phyloP scores from a whole-genome alignment of 1,140 invertebrate species.

The Plodia interpunctella region DNA sequence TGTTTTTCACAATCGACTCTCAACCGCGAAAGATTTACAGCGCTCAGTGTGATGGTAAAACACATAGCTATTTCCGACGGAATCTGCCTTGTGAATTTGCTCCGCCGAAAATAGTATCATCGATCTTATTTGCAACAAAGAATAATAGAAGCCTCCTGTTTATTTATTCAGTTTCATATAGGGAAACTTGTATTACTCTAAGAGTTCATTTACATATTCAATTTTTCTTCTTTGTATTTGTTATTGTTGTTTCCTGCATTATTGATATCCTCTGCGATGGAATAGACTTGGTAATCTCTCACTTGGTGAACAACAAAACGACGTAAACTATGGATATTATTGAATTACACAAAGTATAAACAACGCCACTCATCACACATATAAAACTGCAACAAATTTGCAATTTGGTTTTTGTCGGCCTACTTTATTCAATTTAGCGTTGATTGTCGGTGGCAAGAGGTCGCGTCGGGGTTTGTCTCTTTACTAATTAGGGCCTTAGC shows the following conservation, averaged over 20 bases:
- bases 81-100: conserved; percentile 66
- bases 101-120: conserved; percentile 67
- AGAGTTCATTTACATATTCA: conserved; percentile 32
- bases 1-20: conserved; percentile 62
- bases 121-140: conserved; percentile 57
- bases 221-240: conserved; percentile 3
- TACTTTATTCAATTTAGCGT: conserved; percentile 65
- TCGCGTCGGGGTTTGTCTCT: conserved; percentile 65
- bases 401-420: conserved; percentile 48
- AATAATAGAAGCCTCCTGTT: conserved; percentile 51
- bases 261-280: neutral
- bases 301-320: neutral
- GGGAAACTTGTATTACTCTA: conserved; percentile 36
- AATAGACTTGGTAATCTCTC: neutral
- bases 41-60: conserved; percentile 45
- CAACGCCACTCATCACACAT: too few relatives aligned
- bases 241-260: neutral
- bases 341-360: too few relatives aligned
- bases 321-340: too few relatives aligned
- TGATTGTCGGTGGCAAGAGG: conserved; percentile 64
- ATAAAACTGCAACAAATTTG: conserved; percentile 41
- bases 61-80: conserved; percentile 64
- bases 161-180: conserved; percentile 45
- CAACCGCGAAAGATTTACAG: conserved; percentile 57
- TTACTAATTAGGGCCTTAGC: conserved; percentile 59